These are phyloP conservation scores for Hyperoodon ampullatus DNA, from an alignment of 2,113 vertebrate species.

Conservation along the genomic window DNA sequence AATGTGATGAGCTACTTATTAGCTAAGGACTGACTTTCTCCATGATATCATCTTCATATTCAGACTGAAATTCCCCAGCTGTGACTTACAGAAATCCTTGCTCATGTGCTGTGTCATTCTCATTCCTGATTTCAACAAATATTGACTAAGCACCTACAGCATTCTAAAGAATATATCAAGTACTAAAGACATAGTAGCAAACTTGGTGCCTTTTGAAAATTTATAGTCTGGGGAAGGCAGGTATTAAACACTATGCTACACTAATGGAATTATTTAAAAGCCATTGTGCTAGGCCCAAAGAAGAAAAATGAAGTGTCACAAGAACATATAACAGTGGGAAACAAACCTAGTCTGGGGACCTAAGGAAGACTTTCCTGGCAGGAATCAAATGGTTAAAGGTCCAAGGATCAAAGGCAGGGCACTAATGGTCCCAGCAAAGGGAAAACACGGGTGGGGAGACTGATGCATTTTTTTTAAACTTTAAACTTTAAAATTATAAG, in stretches of 20 bases:
- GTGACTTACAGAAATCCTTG: slow-evolving; percentile 59
- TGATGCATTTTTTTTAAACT: background rate
- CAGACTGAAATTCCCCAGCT: slow-evolving; percentile 33
- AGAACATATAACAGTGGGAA: background rate
- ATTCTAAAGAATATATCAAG: background rate
- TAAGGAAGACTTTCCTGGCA: background rate
- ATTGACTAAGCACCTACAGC: background rate
- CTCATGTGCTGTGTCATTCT: slow-evolving; percentile 42
- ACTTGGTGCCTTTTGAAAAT: background rate
- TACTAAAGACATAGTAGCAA: background rate
- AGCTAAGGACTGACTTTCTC: background rate
- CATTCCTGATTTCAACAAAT: background rate
- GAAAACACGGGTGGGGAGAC: background rate
- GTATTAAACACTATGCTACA: background rate
- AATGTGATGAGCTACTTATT: background rate
- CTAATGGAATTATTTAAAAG: background rate
- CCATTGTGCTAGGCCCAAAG: background rate
- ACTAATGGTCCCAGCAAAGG: background rate
- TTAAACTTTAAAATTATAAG: slow-evolving; percentile 3
- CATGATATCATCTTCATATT: slow-evolving; percentile 42
- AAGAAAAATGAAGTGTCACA: background rate
- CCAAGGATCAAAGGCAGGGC: background rate
- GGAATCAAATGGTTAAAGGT: background rate
- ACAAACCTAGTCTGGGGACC: background rate
- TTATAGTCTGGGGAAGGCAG: background rate